Evolutionary conservation across 2,888 invertebrate genomes (phyloP), one percentile per base, ranked within the genome.

Genomic region (Arctia plantaginis): DNA sequence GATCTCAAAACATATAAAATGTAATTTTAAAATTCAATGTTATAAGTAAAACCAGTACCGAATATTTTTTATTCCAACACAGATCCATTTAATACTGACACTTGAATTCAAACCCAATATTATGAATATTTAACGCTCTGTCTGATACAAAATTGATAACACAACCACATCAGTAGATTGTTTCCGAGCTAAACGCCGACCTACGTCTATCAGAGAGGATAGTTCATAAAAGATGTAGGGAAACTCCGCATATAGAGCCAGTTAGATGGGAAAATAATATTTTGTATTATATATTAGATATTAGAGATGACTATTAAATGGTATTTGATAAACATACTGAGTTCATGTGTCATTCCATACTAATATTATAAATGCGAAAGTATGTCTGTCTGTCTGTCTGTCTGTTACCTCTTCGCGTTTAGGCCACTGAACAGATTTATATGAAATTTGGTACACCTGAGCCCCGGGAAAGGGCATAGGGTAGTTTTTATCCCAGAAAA

Each of bases 151-250:
- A 78, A 82, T 85, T 77, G 55, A 79, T 82, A 82, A 70, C 62
- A 62, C 51, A 76, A 79, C 85, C 86, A 47, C 85, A 81, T 82
- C 74, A 76, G 72, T 77, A 82, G 79, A 80, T 78, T 69, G 74
- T 78, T 66, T 70, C 72, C 39, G 20, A 66, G 66, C 51, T 76
- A 76, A 84, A 71, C 74, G 73, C 39, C 71, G 73, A 65, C 55
- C 76, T 62, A 75, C 47, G 74, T 78, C 80, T 73, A 77, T 82
- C 77, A 74, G 44, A 41, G 66, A 1, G 8, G 3, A 44, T n/a
- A 47, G 44, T 64, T 76, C 20, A 65, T 82, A 68, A 86, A 83
- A 83, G 84, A 85, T 86, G 76, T 75, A 85, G 71, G 55, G 73
- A 30, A 75, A 47, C 41, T 47, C 69, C 67, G 64, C 59, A 64